Conservation (phyloP, 2,888 invertebrate genomes). For the Buathra laborator region DNA sequence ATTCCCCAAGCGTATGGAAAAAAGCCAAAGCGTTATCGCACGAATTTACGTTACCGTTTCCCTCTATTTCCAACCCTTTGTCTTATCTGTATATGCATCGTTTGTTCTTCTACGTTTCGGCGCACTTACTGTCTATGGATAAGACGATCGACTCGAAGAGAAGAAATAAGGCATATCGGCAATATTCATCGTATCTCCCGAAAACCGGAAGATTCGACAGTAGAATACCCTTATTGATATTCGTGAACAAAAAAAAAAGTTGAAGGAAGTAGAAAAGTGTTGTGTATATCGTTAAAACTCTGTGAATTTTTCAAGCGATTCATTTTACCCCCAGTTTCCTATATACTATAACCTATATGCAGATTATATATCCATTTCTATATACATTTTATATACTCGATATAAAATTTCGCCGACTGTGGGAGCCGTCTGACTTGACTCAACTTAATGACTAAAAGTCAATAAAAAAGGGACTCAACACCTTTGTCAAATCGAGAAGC, state of each 20-base stretch:
- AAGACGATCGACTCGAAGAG: constrained; percentile 30
- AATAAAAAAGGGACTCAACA: background rate
- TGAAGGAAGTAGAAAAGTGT: too few relatives aligned
- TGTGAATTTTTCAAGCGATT: too few relatives aligned
- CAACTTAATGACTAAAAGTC: background rate
- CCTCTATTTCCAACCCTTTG: constrained; percentile 24
- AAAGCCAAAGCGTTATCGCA: constrained; percentile 62
- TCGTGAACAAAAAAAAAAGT: background rate
- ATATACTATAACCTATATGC: too few relatives aligned
- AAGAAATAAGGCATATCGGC: background rate
- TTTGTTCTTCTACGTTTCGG: constrained; percentile 46
- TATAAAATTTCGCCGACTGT: background rate
- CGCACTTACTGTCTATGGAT: constrained; percentile 31
- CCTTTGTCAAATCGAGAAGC: constrained; percentile 14
- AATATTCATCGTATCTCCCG: background rate
- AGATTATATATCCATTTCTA: too few relatives aligned
- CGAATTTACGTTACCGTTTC: constrained; percentile 54
- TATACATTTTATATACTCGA: too few relatives aligned
- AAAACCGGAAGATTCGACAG: background rate
- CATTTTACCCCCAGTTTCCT: too few relatives aligned
- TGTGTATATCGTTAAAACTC: too few relatives aligned
- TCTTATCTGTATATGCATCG: constrained; percentile 49
- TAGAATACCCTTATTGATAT: background rate
- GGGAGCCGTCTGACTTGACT: too few relatives aligned
- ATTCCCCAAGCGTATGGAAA: constrained; percentile 47